Evolutionary conservation across 2,888 invertebrate genomes (phyloP).

Genomic region (Trichogramma dendrolimi): DNA sequence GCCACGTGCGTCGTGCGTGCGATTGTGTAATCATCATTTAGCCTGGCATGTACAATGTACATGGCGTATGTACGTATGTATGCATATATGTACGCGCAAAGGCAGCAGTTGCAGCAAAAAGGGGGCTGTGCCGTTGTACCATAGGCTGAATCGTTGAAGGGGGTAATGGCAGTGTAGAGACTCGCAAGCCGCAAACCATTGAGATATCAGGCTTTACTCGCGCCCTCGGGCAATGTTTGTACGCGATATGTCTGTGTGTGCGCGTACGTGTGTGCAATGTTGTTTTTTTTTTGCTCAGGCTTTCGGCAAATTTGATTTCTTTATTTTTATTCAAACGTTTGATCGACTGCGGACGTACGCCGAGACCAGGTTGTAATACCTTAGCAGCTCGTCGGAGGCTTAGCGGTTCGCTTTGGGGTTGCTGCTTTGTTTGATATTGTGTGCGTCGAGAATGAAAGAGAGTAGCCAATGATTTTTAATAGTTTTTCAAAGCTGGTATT

Average conservation of each 20-base stretch:
- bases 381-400: not conserved
- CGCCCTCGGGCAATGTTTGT: not conserved
- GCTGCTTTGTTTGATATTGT: slow-evolving; percentile 18
- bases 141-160: not conserved
- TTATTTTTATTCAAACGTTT: slow-evolving; percentile 22
- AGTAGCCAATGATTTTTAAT: slow-evolving; percentile 17
- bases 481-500: slow-evolving; percentile 18
- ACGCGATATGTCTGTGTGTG: not conserved
- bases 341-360: not conserved
- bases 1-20: slow-evolving; percentile 45
- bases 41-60: too few relatives aligned
- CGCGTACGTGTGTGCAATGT: not conserved
- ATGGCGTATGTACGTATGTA: too few relatives aligned
- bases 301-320: slow-evolving; percentile 25
- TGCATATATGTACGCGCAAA: slow-evolving; percentile 23
- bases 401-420: not conserved
- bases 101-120: slow-evolving; percentile 30
- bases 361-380: not conserved
- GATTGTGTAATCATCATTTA: slow-evolving; percentile 49
- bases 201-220: slow-evolving; percentile 33
- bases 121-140: slow-evolving; percentile 21
- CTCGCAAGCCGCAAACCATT: slow-evolving; percentile 22
- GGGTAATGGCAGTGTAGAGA: not conserved
- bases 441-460: not conserved
- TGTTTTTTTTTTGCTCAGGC: slow-evolving; percentile 13